phyloP scores from a whole-genome alignment of 2,797 vertebrate genomes.

The Okamejei kenojei region DNA sequence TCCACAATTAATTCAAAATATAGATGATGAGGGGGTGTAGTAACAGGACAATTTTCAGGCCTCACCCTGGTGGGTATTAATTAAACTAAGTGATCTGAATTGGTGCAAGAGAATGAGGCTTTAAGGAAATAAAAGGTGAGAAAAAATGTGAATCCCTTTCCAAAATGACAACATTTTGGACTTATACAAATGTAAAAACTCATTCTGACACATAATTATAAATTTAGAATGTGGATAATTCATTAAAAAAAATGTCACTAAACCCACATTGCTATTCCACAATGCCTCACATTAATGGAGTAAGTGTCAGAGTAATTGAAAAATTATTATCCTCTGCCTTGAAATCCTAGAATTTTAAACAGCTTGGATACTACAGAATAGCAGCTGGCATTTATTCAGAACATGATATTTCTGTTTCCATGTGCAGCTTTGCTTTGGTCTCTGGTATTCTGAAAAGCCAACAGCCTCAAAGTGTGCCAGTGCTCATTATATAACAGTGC shows the following conservation, averaged over 20 bases:
- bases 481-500: background rate
- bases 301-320: background rate
- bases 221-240: background rate
- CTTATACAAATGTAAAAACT: background rate
- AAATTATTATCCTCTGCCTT: background rate
- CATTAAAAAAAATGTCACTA: background rate
- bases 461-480: background rate
- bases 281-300: background rate
- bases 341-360: background rate
- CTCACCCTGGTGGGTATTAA: background rate
- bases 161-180: background rate
- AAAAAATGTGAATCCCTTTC: background rate
- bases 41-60: background rate
- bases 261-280: background rate
- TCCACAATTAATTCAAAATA: background rate
- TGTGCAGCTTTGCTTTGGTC: background rate
- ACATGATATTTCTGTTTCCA: background rate
- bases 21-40: background rate
- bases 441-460: background rate
- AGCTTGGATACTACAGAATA: background rate
- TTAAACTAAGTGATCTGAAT: background rate
- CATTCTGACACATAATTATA: background rate
- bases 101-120: background rate
- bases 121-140: background rate
- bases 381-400: background rate